Evolutionary conservation across 2,888 invertebrate species (phyloP).

Genomic region (Adineta ricciae): DNA sequence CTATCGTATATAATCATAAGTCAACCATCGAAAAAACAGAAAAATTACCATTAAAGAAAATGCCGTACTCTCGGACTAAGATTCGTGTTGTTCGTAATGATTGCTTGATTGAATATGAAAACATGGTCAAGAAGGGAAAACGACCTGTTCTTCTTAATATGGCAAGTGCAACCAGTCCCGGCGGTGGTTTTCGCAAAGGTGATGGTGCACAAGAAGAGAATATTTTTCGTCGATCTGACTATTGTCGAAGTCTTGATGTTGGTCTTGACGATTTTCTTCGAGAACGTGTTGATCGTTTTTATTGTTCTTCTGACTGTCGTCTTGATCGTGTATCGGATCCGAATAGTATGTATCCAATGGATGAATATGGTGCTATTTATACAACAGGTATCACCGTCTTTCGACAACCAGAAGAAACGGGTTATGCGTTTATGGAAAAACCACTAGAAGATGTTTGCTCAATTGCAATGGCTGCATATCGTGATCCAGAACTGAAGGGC

Average conservation of each 20-base stretch:
- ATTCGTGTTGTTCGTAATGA: not conserved
- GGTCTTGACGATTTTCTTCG: not conserved
- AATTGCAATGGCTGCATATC: not conserved
- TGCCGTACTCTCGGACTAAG: not conserved
- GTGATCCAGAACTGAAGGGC: not conserved
- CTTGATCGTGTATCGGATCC: not conserved
- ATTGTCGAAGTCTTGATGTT: not conserved
- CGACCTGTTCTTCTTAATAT: not conserved
- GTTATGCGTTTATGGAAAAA: not conserved
- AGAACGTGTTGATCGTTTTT: not conserved
- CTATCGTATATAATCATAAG: not conserved
- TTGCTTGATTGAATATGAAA: not conserved
- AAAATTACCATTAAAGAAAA: not conserved
- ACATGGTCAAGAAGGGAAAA: not conserved
- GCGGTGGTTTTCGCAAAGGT: not conserved
- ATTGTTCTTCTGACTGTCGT: not conserved
- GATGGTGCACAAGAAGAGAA: not conserved
- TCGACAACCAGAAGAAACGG: not conserved
- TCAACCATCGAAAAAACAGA: not conserved
- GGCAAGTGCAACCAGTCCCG: not conserved
- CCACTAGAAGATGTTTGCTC: not conserved
- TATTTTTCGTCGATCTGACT: not conserved
- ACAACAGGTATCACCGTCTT: not conserved
- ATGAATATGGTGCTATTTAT: not conserved
- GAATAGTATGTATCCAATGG: not conserved